Evolutionary conservation across 1,140 invertebrate species (phyloP).

Genomic region (Drosophila nigromelanica): DNA sequence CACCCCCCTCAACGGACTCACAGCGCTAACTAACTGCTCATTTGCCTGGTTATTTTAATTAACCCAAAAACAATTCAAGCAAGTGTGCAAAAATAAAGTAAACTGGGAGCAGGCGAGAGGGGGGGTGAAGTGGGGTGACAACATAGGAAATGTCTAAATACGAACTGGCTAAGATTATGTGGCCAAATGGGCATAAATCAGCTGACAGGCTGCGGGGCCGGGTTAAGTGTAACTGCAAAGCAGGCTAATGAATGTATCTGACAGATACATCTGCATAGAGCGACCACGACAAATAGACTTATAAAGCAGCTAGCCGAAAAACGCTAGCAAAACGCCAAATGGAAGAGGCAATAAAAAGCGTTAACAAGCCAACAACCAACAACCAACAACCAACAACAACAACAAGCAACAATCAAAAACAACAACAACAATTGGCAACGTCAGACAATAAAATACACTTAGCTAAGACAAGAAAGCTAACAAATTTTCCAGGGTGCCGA

Average conservation of each 20-base stretch:
- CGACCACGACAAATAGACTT: constrained; percentile 66
- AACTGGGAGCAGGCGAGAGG: background rate
- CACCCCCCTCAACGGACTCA: background rate
- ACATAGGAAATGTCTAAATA: constrained; percentile 75
- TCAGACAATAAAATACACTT: constrained; percentile 75
- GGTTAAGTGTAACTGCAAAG: constrained; percentile 54
- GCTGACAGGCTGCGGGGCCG: constrained; percentile 11
- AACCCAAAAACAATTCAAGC: constrained; percentile 50
- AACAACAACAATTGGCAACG: constrained; percentile 60
- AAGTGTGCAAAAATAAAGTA: constrained; percentile 46
- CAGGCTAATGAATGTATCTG: constrained; percentile 80
- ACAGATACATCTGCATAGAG: constrained; percentile 74
- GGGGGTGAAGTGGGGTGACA: constrained; percentile 36
- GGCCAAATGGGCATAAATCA: constrained; percentile 70
- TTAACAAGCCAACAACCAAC: constrained; percentile 65
- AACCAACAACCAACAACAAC: constrained; percentile 55
- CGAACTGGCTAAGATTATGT: constrained; percentile 49
- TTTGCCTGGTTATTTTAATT: constrained; percentile 75
- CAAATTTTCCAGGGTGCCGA: no score
- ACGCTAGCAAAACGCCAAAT: constrained; percentile 44
- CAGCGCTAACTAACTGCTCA: constrained; percentile 58
- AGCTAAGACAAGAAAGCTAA: constrained; percentile 15
- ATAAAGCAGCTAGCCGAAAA: constrained; percentile 51
- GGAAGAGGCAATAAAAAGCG: constrained; percentile 69
- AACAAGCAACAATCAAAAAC: constrained; percentile 20